Evolutionary conservation across 2,888 invertebrate species (phyloP).

Genomic region (Augiades crinisus): DNA sequence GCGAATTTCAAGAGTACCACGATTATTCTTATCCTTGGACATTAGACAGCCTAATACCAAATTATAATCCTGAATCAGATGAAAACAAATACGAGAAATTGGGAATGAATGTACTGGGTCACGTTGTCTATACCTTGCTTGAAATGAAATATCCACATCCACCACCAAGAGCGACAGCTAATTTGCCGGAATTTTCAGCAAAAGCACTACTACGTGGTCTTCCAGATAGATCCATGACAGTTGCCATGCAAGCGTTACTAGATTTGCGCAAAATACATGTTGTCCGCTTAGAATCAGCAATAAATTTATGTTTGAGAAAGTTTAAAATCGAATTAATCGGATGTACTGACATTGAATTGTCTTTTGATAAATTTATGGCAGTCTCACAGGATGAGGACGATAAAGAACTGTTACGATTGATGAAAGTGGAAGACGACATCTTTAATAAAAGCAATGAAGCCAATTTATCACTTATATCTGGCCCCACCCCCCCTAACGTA

Average conservation of each 20-base stretch:
- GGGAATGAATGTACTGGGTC: constrained; percentile 70
- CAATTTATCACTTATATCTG: constrained; percentile 43
- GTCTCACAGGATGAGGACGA: constrained; percentile 51
- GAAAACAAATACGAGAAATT: constrained; percentile 67
- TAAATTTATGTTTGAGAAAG: constrained; percentile 79
- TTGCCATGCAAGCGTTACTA: constrained; percentile 65
- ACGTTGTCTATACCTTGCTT: constrained; percentile 76
- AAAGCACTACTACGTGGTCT: constrained; percentile 69
- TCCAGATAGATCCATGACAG: constrained; percentile 58
- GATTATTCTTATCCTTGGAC: constrained; percentile 78
- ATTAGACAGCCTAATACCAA: constrained; percentile 63
- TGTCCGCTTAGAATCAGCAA: constrained; percentile 71
- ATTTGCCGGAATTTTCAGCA: constrained; percentile 56
- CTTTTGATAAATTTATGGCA: constrained; percentile 57
- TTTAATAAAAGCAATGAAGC: constrained; percentile 49
- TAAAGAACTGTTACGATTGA: constrained; percentile 57
- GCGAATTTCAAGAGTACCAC: constrained; percentile 81
- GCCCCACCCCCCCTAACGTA: constrained; percentile 50
- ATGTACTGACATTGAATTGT: constrained; percentile 68
- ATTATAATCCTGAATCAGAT: constrained; percentile 62
- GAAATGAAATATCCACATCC: constrained; percentile 72
- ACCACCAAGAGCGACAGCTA: constrained; percentile 50
- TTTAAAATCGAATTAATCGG: constrained; percentile 80
- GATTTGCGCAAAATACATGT: constrained; percentile 61
- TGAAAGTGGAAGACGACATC: constrained; percentile 58